Conservation (phyloP, 2,113 vertebrate genomes). For the Anoura caudifer region DNA sequence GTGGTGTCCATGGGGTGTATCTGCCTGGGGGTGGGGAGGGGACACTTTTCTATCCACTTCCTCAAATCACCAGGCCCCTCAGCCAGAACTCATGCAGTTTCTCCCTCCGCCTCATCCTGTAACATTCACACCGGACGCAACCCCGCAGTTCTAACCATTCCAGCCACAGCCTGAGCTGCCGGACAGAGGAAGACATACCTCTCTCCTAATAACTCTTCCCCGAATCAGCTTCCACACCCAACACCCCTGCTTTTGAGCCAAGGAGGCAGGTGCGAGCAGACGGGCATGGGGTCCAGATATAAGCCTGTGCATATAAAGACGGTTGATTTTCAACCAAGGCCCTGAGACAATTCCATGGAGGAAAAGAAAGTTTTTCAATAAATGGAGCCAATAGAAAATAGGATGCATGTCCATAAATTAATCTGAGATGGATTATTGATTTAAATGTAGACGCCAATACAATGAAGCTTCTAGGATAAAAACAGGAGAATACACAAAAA, state of each 20-base stretch:
- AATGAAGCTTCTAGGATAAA: background rate
- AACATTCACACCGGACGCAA: background rate
- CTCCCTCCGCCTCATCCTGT: background rate
- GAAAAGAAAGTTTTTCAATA: background rate
- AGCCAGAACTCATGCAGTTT: background rate
- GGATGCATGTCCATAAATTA: background rate
- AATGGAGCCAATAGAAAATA: background rate
- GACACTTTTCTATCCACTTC: background rate
- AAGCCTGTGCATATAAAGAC: background rate
- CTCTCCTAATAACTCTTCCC: background rate
- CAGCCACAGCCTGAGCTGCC: background rate
- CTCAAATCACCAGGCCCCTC: background rate
- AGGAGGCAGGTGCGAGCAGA: background rate
- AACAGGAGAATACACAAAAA: background rate
- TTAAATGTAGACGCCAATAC: background rate
- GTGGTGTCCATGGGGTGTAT: background rate
- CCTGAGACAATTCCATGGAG: background rate
- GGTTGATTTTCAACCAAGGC: background rate
- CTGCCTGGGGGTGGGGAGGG: too few relatives aligned
- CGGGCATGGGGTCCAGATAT: background rate
- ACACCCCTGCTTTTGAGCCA: background rate
- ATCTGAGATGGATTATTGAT: background rate
- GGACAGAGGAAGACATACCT: background rate
- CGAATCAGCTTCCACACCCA: background rate
- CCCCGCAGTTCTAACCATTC: background rate